These are phyloP conservation scores for Sarcophaga rosellei DNA, from an alignment of 2,888 invertebrate genomes.

Conservation along the genomic window DNA sequence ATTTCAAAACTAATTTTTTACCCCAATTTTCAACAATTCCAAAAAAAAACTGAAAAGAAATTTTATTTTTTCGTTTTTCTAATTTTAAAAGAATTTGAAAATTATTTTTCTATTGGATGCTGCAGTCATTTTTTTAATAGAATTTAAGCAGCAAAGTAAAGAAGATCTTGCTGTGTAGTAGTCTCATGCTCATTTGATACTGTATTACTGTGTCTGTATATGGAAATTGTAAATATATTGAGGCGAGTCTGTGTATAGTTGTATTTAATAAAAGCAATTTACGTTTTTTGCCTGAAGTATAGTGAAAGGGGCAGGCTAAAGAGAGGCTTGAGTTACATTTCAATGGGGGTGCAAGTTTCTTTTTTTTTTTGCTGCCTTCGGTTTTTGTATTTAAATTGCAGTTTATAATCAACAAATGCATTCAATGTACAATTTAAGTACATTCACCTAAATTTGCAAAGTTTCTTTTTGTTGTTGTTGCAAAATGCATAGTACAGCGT, in stretches of 20 bases:
- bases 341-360: conserved; percentile 7
- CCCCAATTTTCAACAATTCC: no score
- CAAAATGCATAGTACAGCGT: neutral
- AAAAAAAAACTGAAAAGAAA: no score
- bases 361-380: neutral
- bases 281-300: neutral
- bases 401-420: conserved; percentile 58
- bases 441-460: conserved; percentile 63
- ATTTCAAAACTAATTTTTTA: no score
- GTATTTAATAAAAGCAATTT: conserved; percentile 52
- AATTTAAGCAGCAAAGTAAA: neutral
- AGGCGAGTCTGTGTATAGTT: conserved; percentile 40
- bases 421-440: conserved; percentile 66
- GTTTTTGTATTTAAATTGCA: conserved; percentile 44
- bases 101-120: no score
- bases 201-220: neutral
- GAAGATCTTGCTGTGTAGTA: neutral
- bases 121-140: no score
- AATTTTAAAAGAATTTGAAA: no score
- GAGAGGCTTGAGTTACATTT: neutral
- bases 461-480: neutral
- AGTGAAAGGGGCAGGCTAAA: neutral
- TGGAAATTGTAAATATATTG: conserved; percentile 37
- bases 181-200: neutral
- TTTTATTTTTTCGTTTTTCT: no score